Base-by-base conservation (phyloP, 2,888 invertebrate genomes). In the Polyploca ridens region DNA sequence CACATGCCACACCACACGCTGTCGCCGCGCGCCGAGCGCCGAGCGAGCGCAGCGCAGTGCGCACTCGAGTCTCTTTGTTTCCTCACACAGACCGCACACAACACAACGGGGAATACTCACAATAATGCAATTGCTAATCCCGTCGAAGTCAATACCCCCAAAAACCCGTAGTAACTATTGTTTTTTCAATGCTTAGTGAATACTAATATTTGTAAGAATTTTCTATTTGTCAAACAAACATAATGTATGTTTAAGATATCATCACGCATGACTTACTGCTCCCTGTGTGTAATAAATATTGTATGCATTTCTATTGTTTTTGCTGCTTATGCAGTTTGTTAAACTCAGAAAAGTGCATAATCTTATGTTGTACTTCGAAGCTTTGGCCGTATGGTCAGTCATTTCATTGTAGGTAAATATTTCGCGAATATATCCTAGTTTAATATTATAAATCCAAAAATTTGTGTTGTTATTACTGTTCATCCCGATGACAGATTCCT, bases 21-120 rank as follows among this genome's bases (percentile, higher is more conserved):
- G 67, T 7, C 35, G 35, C 35, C 35, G 35, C 35, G 27, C 74
- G 79, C 80, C 74, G 72, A 66, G 27, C 74, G 79, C 80, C 74
- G 72, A 66, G 49, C 19, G 54, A 19, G 54, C 19, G 54, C 46
- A 19, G 8, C 65, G 41, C 66, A 62, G 68, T 10, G 67, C 71
- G 66, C 76, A 62, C 44, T 62, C 69, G 64, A 70, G 68, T 68
- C 80, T 79, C 85, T 88, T 90, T 90, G 89, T 88, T 68, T 78
- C 75, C 77, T 71, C 68, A 67, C 72, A 69, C 68, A 67, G 72
- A 69, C 76, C 74, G 41, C 54, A 54, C 54, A 54, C 54, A 27
- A 27, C 19, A 54, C 54, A 7, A 13, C 19, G 73, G 72, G 80
- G 78, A 80, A 78, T 78, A 79, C 75, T 72, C 69, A 71, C 69